These are phyloP conservation scores for Dyspetes luteomarginatus DNA, from an alignment of 2,888 invertebrate species.

Conservation along the genomic window DNA sequence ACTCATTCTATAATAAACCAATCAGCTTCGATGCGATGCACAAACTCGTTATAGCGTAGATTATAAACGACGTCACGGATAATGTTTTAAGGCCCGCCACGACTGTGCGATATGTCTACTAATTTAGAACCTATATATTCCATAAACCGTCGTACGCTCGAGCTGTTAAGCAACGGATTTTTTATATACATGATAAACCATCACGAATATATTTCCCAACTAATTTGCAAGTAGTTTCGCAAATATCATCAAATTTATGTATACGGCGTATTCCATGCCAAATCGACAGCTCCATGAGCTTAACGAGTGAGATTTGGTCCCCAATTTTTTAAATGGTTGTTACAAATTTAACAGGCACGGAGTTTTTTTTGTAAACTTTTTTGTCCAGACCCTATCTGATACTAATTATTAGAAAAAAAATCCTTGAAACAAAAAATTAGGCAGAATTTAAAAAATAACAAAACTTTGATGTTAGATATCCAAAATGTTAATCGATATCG, in stretches of 20 bases:
- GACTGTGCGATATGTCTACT: constrained; percentile 1
- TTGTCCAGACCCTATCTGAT: too few species aligned
- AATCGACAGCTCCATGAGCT: too few species aligned
- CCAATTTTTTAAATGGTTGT: too few species aligned
- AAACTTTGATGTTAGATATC: too few species aligned
- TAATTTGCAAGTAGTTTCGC: constrained; percentile 17
- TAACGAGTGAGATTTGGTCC: too few species aligned
- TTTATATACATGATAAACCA: background rate
- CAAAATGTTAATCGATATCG: too few species aligned
- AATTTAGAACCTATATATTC: background rate
- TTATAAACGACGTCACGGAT: constrained; percentile 11
- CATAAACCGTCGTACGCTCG: background rate
- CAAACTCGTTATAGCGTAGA: background rate
- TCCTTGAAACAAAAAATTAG: too few species aligned
- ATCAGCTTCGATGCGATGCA: constrained; percentile 4
- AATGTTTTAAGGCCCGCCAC: background rate
- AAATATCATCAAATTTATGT: constrained; percentile 30
- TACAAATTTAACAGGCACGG: too few species aligned
- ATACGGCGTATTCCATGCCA: too few species aligned
- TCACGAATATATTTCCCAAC: background rate
- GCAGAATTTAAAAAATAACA: too few species aligned
- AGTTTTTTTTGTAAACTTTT: too few species aligned
- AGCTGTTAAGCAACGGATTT: background rate
- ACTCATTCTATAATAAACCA: constrained; percentile 3
- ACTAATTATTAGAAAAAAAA: too few species aligned